Evolutionary conservation across 2,113 vertebrate species (phyloP), one percentile per base, ranked within the genome.

Genomic region (Rattus rattus): DNA sequence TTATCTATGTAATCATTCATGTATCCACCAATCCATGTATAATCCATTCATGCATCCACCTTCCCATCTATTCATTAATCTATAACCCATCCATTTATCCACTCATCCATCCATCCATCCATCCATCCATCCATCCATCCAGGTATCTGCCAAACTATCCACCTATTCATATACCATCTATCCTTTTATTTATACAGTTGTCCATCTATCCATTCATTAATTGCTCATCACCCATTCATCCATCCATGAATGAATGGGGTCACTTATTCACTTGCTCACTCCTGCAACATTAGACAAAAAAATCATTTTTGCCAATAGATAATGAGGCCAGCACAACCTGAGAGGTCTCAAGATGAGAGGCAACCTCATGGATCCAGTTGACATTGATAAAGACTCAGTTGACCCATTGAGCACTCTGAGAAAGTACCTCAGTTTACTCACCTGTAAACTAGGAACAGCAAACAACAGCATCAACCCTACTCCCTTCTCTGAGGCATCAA

Each of bases 381-480:
- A 39, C 30, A 2, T 0, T n/a, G 30, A 11, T 2, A 22, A 72
- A 59, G 63, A 49, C 22, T 49, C 47, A 20, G 81, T 22, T 24
- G 69, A 39, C 9, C 20, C n/a, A 5, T 0, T 47, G 19, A 43
- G 72, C 2, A 4, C 61, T 47, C 1, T 22, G 90, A 13, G 36
- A 1, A 28, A 54, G 36, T 20, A 11, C 20, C 67, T 69, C 26
- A 9, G 28, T 56, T 33, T 79, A 2, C 43, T 63, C 13, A 8
- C 65, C 52, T 86, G n/a, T 26, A 77, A 26, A 10, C 4, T 1
- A 24, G n/a, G 65, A 47, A 56, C 33, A 33, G 11, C 49, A 72
- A 56, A 30, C 47, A 11, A 2, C 0, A n/a, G 72, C 1, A 7
- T 13, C 12, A 33, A 43, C 11, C 47, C 30, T 0, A 6, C 0